A percentile compares a stretch with the other conserved stretches of the same genome.
Evolutionary conservation across 2,797 vertebrate genomes (phyloP).

Genomic region (Chelon auratus): DNA sequence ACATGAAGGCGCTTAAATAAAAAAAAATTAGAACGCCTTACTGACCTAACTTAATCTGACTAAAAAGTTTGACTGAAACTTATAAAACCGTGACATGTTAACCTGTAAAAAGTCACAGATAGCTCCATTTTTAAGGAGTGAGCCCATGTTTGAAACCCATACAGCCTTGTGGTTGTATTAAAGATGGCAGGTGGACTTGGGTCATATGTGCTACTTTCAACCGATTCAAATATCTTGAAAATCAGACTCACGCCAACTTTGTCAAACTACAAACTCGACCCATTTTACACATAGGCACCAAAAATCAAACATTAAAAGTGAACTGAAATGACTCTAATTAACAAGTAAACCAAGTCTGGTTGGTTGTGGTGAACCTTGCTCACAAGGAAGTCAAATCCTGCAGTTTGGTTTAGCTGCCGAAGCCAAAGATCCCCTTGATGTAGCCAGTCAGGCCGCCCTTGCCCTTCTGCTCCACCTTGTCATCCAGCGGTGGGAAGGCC

Average conservation of each 20-base stretch:
- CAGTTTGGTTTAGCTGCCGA: constrained; percentile 90
- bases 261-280: constrained; percentile 11
- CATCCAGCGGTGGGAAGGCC: constrained; percentile 94
- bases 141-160: constrained; percentile 21
- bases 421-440: constrained; percentile 99
- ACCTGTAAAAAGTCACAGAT: constrained; percentile 26
- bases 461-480: constrained; percentile 98
- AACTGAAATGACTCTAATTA: constrained; percentile 45
- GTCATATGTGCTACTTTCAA: constrained; percentile 50
- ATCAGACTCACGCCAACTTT: neutral
- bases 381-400: constrained; percentile 9
- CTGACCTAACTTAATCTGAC: constrained; percentile 11
- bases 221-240: neutral
- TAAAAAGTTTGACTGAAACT: constrained; percentile 16
- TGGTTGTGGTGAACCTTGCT: constrained; percentile 20
- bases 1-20: constrained; percentile 62
- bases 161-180: constrained; percentile 23
- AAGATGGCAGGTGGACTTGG: constrained; percentile 31
- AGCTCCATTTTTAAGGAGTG: constrained; percentile 19
- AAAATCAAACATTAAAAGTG: constrained; percentile 42
- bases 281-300: constrained; percentile 44
- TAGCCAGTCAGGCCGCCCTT: constrained; percentile 97
- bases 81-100: constrained; percentile 25
- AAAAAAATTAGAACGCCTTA: constrained; percentile 30
- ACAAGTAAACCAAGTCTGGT: constrained; percentile 41